Percentiles rank a stretch among this genome's conserved stretches.
phyloP scores from a whole-genome alignment of 2,113 vertebrate species.

The Crotalus horridus region DNA sequence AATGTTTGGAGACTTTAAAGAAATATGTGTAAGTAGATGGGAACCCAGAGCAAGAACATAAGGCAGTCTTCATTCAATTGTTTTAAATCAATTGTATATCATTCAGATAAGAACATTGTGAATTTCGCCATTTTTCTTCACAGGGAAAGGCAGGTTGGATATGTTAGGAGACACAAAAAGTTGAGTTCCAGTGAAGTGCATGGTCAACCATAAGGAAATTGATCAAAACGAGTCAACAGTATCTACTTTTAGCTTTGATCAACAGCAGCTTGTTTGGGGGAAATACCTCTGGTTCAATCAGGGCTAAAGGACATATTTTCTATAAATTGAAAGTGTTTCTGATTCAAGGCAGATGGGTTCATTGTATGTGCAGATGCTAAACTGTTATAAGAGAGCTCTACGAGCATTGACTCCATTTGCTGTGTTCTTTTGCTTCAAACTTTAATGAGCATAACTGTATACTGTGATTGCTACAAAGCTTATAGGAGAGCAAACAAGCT shows the following conservation, averaged over 20 bases:
- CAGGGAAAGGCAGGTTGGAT: background rate
- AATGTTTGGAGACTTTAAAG: slow-evolving; percentile 11
- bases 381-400: background rate
- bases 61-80: slow-evolving; percentile 29
- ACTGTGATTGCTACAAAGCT: background rate
- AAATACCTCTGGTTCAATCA: background rate
- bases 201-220: background rate
- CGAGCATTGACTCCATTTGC: background rate
- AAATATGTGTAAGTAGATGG: slow-evolving; percentile 26
- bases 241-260: background rate
- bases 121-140: background rate
- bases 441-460: background rate
- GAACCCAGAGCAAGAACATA: background rate
- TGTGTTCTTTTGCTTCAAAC: background rate
- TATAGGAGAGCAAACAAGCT: background rate
- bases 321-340: background rate
- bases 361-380: background rate
- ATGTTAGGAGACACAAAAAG: background rate
- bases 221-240: background rate
- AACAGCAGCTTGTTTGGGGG: background rate
- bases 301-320: background rate
- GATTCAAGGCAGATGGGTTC: background rate
- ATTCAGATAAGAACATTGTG: slow-evolving; percentile 40
- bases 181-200: background rate
- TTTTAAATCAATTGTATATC: slow-evolving; percentile 19